These are phyloP conservation scores for Spea bombifrons DNA, from an alignment of 2,113 vertebrate genomes.

Conservation along the genomic window DNA sequence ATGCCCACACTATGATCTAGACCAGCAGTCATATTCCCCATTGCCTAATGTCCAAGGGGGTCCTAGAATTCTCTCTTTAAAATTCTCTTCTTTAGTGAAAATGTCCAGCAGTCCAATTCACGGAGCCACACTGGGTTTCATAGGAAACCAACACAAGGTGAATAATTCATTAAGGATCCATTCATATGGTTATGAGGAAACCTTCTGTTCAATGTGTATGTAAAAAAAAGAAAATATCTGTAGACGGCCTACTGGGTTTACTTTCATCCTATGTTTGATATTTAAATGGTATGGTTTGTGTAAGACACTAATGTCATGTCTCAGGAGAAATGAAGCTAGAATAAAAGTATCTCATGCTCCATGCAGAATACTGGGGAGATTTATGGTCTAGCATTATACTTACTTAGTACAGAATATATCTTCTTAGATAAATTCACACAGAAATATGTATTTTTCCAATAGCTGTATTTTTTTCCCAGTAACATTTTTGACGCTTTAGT, in stretches of 20 bases:
- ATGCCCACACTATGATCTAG: no score
- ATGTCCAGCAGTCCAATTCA: no score
- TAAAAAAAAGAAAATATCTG: background rate
- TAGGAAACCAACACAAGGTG: background rate
- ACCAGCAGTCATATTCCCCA: no score
- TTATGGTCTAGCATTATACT: background rate
- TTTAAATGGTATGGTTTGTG: background rate
- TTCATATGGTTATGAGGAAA: background rate
- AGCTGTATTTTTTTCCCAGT: background rate
- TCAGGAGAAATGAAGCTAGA: background rate
- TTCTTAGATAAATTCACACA: background rate
- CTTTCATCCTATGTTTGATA: background rate
- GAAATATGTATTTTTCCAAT: background rate
- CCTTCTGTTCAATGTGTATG: background rate
- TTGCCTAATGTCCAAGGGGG: no score
- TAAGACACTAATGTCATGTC: background rate
- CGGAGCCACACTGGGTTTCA: background rate
- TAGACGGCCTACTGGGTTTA: background rate
- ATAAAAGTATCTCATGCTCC: background rate
- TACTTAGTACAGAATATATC: background rate
- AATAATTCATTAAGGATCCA: background rate
- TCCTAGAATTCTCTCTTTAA: no score
- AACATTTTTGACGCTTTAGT: background rate
- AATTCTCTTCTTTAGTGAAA: no score
- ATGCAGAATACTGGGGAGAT: background rate